These are phyloP conservation scores for Cavia aperea DNA, from an alignment of 2,113 vertebrate species.

Conservation along the genomic window DNA sequence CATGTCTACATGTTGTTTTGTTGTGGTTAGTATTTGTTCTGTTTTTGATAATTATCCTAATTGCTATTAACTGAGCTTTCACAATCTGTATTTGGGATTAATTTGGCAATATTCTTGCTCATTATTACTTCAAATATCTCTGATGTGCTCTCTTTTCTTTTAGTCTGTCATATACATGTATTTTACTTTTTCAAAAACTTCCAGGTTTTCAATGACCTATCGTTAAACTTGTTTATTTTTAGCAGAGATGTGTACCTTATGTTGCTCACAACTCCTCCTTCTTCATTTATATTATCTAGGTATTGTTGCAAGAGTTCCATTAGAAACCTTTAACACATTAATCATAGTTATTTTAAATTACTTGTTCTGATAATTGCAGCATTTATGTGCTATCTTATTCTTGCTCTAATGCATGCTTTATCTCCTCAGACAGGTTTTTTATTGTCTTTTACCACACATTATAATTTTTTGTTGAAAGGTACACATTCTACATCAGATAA, in stretches of 20 bases:
- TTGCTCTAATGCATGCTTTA: background rate
- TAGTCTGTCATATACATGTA: background rate
- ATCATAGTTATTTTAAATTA: background rate
- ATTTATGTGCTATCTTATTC: background rate
- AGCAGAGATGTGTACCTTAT: no score
- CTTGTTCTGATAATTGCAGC: background rate
- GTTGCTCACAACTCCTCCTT: background rate
- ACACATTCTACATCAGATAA: background rate
- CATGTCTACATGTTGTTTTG: background rate
- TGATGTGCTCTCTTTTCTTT: background rate
- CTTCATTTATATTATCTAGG: background rate
- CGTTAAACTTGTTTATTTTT: background rate
- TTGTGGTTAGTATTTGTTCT: background rate
- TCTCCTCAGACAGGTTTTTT: background rate
- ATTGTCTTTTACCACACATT: background rate
- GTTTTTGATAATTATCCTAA: background rate
- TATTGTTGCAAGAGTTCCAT: background rate
- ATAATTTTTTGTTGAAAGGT: background rate
- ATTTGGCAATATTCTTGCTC: background rate
- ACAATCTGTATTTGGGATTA: no score
- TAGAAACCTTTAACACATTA: background rate
- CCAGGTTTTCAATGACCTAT: background rate
- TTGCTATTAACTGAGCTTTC: background rate
- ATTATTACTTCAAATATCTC: background rate
- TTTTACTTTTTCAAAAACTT: background rate